These are phyloP conservation scores for Scelioninae gen. 2 DNA, from an alignment of 2,888 invertebrate genomes.

Conservation along the genomic window DNA sequence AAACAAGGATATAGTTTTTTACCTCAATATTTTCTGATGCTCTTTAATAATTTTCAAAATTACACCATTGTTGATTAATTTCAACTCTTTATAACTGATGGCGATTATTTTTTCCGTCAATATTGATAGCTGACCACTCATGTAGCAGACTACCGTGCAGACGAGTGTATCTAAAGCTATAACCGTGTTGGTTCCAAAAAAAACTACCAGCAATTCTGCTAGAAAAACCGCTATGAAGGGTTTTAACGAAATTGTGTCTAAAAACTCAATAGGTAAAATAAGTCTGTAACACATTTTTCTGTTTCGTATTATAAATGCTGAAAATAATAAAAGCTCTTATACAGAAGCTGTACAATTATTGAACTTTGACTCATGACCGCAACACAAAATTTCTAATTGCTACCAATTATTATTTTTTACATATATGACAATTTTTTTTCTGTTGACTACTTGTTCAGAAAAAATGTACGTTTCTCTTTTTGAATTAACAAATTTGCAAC, in stretches of 20 bases:
- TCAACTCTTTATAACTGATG: not conserved
- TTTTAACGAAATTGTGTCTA: constrained; percentile 7
- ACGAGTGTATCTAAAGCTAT: constrained; percentile 4
- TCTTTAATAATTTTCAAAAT: constrained; percentile 6
- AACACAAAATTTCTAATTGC: too few species aligned
- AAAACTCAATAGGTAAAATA: constrained; percentile 7
- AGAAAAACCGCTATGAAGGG: constrained; percentile 1
- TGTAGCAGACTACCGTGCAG: not conserved
- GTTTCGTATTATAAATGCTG: constrained; percentile 2
- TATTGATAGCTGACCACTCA: constrained; percentile 7
- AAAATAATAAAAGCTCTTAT: constrained; percentile 1
- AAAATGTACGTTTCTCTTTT: too few species aligned
- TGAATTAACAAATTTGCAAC: too few species aligned
- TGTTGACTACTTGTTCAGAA: too few species aligned
- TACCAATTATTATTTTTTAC: too few species aligned
- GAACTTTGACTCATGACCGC: too few species aligned
- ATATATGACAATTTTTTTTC: too few species aligned
- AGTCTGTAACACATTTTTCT: not conserved
- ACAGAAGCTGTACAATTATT: not conserved
- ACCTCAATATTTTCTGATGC: constrained; percentile 21
- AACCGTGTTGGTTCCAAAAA: not conserved
- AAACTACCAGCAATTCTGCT: not conserved
- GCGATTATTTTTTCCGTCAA: not conserved
- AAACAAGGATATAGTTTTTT: not conserved
- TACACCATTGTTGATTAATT: constrained; percentile 6